A percentile compares a stretch with the other conserved stretches of the same genome.
These are phyloP conservation scores for Drosophila kambysellisi DNA, from an alignment of 2,888 invertebrate genomes.

Conservation along the genomic window DNA sequence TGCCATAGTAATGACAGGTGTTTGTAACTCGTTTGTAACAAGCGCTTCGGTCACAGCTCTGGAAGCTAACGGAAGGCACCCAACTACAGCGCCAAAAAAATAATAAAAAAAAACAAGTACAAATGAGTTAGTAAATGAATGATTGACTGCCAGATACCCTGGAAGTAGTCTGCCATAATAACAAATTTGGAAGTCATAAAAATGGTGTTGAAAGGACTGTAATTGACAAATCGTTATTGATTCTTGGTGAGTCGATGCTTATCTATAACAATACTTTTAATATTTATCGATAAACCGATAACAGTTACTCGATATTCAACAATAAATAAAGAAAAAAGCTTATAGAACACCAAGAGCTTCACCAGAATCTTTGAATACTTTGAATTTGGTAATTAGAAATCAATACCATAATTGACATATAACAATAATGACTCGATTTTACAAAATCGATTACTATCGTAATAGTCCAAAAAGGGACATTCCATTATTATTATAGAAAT, in stretches of 20 bases:
- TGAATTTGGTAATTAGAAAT: neutral
- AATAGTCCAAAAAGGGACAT: neutral
- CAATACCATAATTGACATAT: neutral
- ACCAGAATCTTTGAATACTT: neutral
- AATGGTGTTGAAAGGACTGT: neutral
- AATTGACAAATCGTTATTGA: neutral
- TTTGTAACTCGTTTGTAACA: conserved; percentile 74
- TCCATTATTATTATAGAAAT: neutral
- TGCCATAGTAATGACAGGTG: conserved; percentile 81
- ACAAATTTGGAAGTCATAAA: neutral
- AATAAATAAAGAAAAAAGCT: neutral
- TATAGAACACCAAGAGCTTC: neutral
- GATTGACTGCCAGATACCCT: conserved; percentile 15
- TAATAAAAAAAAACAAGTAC: conserved; percentile 17
- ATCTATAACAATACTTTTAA: neutral
- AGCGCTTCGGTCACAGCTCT: conserved; percentile 34
- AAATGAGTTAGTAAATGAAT: neutral
- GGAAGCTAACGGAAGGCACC: conserved; percentile 68
- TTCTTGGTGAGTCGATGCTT: neutral
- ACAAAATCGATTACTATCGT: neutral
- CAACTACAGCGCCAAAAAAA: conserved; percentile 45
- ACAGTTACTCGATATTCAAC: neutral
- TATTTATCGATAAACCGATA: neutral
- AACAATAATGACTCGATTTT: neutral
- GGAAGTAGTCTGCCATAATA: neutral